phyloP scores from a whole-genome alignment of 2,797 vertebrate genomes.

The Steatocranus sp. region DNA sequence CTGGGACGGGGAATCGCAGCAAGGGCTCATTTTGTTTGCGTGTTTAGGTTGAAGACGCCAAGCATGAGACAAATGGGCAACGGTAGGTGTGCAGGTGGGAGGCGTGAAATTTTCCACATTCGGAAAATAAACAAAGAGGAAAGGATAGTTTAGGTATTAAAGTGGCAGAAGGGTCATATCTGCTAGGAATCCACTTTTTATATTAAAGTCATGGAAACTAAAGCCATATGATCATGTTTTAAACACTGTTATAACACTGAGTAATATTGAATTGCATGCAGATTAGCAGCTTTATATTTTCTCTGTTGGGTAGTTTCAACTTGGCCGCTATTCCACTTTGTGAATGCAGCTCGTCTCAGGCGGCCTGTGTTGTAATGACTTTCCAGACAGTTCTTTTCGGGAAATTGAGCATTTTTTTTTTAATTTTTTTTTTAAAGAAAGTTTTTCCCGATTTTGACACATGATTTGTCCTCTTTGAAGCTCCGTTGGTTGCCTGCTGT shows the following conservation, averaged over 20 bases:
- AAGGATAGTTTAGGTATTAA: not conserved
- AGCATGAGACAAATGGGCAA: not conserved
- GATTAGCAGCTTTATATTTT: not conserved
- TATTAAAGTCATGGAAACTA: not conserved
- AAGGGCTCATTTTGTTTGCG: not conserved
- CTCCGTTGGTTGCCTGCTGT: not conserved
- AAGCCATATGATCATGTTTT: not conserved
- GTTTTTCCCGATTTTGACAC: not conserved
- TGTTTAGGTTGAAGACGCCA: not conserved
- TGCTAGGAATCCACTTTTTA: not conserved
- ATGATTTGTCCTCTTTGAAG: not conserved
- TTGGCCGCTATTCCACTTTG: slow-evolving; percentile 12
- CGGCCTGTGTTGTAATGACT: slow-evolving; percentile 12
- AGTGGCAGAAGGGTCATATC: not conserved
- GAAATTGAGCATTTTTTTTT: slow-evolving; percentile 13
- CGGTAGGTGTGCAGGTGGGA: not conserved
- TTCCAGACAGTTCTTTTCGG: not conserved
- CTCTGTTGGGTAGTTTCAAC: not conserved
- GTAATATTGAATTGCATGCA: not conserved
- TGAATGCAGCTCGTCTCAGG: not conserved
- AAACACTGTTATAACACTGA: not conserved
- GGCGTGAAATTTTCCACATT: not conserved
- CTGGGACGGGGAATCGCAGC: slow-evolving; percentile 5
- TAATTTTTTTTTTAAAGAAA: no score
- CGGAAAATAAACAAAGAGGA: not conserved